Evolutionary conservation across 23 tunicate species (phyloP), one percentile per base, ranked within the genome.

Genomic region (Halocynthia roretzi): DNA sequence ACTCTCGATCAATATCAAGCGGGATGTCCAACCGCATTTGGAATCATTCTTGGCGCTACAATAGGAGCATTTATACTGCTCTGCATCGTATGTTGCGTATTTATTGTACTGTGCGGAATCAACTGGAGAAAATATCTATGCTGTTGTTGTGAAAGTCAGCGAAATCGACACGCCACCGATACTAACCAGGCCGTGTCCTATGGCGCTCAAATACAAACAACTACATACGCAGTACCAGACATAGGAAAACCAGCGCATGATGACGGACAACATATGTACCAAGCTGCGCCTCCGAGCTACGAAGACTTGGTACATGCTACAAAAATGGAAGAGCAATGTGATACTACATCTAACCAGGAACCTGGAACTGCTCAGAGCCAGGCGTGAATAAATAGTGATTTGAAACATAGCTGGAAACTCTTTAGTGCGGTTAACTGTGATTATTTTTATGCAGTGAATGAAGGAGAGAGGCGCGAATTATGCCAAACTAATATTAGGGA

Each of bases 281-380:
- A 40, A 8, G 78, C 55, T 18, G 49, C 78, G 20, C 78, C 78
- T 8, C 78, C 78, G 5, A 74, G 50, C 23, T 74, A 74, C 70
- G 78, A 74, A 8, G 78, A 74, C 19, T 19, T 74, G 44, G 44
- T 31, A 31, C 44, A 31, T 31, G 44, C 44, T 31, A 31, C 44
- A 31, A 31, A 31, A 31, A 31, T 31, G 44, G 44, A 31, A 31
- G 44, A 31, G 4, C 2, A 31, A 31, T 4, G 44, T 31, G 44
- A 31, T 31, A 31, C 44, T 31, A 4, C 44, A 31, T 31, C 44
- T 31, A 31, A 31, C 44, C 44, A 31, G 4, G 2, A 31, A 31
- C 44, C 44, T 31, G 44, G 4, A 31, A 31, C 44, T 31, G 44
- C 4, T 31, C 44, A 1, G 44, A 31, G 44, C 44, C 44, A 31